Conservation (phyloP, 2,888 invertebrate genomes). For the Stenodema calcarata region DNA sequence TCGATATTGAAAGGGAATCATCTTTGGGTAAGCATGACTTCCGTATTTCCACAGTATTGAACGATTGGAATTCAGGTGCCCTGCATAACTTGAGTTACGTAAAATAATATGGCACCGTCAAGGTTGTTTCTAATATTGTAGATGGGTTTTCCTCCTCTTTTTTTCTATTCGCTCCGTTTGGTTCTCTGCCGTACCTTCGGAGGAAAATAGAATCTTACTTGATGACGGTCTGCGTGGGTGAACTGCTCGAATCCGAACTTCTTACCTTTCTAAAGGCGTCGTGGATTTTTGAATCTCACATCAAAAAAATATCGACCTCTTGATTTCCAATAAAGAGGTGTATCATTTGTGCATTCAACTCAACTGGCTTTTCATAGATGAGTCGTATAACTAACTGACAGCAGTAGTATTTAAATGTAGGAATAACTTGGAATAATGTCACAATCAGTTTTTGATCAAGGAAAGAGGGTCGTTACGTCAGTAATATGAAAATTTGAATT, state of each 20-base stretch:
- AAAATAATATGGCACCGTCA: slow-evolving; percentile 38
- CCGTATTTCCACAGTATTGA: not conserved
- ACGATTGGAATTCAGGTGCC: not conserved
- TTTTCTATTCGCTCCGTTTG: not conserved
- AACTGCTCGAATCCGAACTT: not conserved
- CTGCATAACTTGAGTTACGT: slow-evolving; percentile 1
- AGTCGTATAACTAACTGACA: no score
- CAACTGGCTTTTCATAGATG: no score
- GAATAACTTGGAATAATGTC: no score
- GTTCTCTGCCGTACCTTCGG: not conserved
- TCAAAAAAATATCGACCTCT: no score
- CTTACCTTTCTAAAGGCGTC: no score
- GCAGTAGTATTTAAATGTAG: no score
- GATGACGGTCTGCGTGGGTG: not conserved
- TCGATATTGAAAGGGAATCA: not conserved
- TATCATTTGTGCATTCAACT: no score
- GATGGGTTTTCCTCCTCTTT: slow-evolving; percentile 11
- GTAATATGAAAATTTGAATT: no score
- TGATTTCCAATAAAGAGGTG: no score
- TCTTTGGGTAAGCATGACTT: not conserved
- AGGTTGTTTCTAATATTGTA: slow-evolving; percentile 37
- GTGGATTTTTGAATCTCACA: no score
- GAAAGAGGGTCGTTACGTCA: no score
- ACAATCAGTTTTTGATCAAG: no score
- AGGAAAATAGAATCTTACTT: not conserved